A percentile compares a stretch with the other conserved stretches of the same genome.
Conservation (phyloP, 2,888 invertebrate species). For the Caenorhabditis sp. region DNA sequence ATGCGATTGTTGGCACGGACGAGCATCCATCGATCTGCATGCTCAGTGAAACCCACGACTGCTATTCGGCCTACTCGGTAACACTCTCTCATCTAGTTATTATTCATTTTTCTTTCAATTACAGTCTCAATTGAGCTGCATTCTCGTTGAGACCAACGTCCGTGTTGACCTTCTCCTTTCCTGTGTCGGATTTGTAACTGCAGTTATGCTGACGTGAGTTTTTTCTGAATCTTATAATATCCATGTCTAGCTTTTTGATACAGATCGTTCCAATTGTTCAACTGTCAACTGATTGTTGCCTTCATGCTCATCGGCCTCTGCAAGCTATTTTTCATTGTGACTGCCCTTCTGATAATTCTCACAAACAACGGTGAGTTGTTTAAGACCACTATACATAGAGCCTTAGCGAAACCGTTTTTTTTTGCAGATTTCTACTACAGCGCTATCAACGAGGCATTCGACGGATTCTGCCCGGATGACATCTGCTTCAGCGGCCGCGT, state of each 20-base stretch:
- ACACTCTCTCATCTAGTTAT: background rate
- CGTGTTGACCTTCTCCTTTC: slow-evolving; percentile 25
- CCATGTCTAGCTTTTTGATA: too few relatives aligned
- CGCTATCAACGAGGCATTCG: background rate
- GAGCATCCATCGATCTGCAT: slow-evolving; percentile 13
- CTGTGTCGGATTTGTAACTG: background rate
- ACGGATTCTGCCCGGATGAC: slow-evolving; percentile 4
- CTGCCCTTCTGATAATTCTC: slow-evolving; percentile 6
- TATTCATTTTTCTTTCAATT: background rate
- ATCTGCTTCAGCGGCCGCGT: slow-evolving; percentile 3
- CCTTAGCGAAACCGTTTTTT: too few relatives aligned
- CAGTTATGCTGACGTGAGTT: slow-evolving; percentile 16
- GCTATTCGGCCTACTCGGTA: slow-evolving; percentile 18
- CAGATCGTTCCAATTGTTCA: slow-evolving; percentile 15
- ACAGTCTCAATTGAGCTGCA: too few relatives aligned
- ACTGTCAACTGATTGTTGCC: slow-evolving; percentile 13
- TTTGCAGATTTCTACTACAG: slow-evolving; percentile 22
- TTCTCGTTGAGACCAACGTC: too few relatives aligned
- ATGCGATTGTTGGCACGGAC: slow-evolving; percentile 17
- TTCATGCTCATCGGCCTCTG: slow-evolving; percentile 5
- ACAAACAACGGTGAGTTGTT: slow-evolving; percentile 3
- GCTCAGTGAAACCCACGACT: slow-evolving; percentile 18
- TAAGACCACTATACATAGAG: background rate
- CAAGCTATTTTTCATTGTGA: slow-evolving; percentile 7
- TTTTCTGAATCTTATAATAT: too few relatives aligned